Base-by-base conservation (phyloP, 2,113 vertebrate genomes). In the Perca schrenkii region DNA sequence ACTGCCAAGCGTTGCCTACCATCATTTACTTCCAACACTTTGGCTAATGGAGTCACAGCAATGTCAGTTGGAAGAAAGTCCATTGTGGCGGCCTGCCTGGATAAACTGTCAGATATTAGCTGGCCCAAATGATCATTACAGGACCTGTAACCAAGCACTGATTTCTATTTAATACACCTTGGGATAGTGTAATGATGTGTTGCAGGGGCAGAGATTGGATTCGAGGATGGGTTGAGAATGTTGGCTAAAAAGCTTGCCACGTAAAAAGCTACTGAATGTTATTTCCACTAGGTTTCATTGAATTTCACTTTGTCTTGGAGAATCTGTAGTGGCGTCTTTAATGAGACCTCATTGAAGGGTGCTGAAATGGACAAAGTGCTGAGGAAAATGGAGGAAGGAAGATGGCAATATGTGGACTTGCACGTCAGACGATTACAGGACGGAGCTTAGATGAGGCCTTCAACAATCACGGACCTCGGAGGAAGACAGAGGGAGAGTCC, bases 41-140 rank as follows among this genome's bases (percentile, higher is more conserved):
- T 72, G 79, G 85, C 89, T 95, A 94, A 94, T 94, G 90, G 93
- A 94, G 89, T 94, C 93, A 85, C 82, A 90, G 91, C 86, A 86
- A 89, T 91, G 92, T 94, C 92, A 94, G 89, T 91, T 82, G 77
- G 87, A 91, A 69, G 73, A 80, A 85, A 89, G 90, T 89, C 70
- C 81, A n/a, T 73, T 49, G 88, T 91, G 86, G 88, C 87, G 70
- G 86, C 75, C 79, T 74, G 86, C 86, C 91, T 88, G 86, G 84
- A 93, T 86, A 87, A 91, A 90, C 81, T 82, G 74, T 49, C 81
- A 83, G 80, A 89, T 89, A 93, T 90, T 91, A 82, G 82, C 74
- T 77, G 76, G 76, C 63, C 83, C 70, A 86, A 82, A 90, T 74
- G 83, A 91, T 90, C 81, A 87, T 86, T 86, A 78, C 72, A 82